Base-by-base conservation (phyloP, 2,888 invertebrate genomes). In the Protula sp. region DNA sequence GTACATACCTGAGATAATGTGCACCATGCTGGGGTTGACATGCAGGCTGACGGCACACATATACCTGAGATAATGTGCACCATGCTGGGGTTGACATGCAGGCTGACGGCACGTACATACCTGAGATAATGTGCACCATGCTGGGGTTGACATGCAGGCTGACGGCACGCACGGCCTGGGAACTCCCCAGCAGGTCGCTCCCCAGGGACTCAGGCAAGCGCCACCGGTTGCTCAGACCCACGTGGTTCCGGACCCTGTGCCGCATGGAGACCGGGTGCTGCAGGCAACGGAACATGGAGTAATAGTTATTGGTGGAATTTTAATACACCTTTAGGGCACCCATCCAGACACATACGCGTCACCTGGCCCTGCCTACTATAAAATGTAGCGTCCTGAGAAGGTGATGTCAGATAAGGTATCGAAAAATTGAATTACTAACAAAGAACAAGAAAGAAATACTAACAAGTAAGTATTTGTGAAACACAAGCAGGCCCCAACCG, bases 261-360 rank as follows among this genome's bases (percentile, higher is more conserved):
- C 75, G 59, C 27, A 73, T 67, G 1, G 69, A 69, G 27, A 73
- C 74, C 91, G 94, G 70, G 94, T 90, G 59, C 95, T 83, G 69
- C 63, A 77, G 71, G n/a, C n/a, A n/a, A n/a, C n/a, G n/a, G n/a
- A n/a, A n/a, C n/a, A n/a, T n/a, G n/a, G n/a, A n/a, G n/a, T n/a
- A n/a, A n/a, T n/a, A n/a, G n/a, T n/a, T n/a, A n/a, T n/a, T n/a
- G n/a, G n/a, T n/a, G n/a, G n/a, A n/a, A n/a, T n/a, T n/a, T n/a
- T n/a, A n/a, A n/a, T n/a, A n/a, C n/a, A n/a, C n/a, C n/a, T n/a
- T n/a, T n/a, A n/a, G n/a, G n/a, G n/a, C n/a, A n/a, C n/a, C n/a
- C n/a, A n/a, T n/a, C n/a, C n/a, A n/a, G n/a, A n/a, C n/a, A n/a
- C n/a, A n/a, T n/a, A n/a, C n/a, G n/a, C n/a, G n/a, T n/a, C n/a